Percentiles rank a stretch among this genome's conserved stretches.
These are phyloP conservation scores for Triops longicaudatus DNA, from an alignment of 1,140 invertebrate species.

Conservation along the genomic window DNA sequence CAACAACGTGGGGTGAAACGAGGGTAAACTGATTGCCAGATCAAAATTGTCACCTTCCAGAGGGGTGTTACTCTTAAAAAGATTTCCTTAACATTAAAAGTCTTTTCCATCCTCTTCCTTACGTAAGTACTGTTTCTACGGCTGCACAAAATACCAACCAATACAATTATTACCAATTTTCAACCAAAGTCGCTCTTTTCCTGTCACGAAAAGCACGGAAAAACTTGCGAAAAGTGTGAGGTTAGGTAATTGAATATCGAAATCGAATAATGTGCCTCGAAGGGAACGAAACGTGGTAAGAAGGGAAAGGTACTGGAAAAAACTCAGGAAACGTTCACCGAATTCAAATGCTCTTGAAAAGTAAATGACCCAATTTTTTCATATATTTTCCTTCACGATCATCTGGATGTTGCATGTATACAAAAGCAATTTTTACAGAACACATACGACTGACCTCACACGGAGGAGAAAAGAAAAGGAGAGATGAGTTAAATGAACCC, in stretches of 20 bases:
- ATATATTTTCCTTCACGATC: too few species aligned
- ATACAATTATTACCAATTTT: background rate
- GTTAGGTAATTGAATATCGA: background rate
- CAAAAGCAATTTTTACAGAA: constrained; percentile 3
- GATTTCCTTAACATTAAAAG: too few species aligned
- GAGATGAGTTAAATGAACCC: constrained; percentile 47
- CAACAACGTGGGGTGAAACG: background rate
- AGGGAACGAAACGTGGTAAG: too few species aligned
- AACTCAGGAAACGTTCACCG: too few species aligned
- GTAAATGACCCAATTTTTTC: too few species aligned
- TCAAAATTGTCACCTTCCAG: background rate
- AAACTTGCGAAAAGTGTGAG: background rate
- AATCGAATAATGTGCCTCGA: too few species aligned
- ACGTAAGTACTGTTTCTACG: background rate
- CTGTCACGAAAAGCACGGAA: background rate
- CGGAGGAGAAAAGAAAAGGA: background rate
- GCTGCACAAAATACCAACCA: background rate
- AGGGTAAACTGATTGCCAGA: background rate
- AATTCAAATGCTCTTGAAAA: too few species aligned
- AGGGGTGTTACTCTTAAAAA: background rate
- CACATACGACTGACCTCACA: background rate
- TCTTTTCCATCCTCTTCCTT: too few species aligned
- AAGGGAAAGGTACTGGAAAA: too few species aligned
- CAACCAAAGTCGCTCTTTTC: background rate
- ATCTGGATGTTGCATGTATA: too few species aligned